Conservation (phyloP, 2,888 invertebrate genomes). For the Dorcus parallelipipedus region DNA sequence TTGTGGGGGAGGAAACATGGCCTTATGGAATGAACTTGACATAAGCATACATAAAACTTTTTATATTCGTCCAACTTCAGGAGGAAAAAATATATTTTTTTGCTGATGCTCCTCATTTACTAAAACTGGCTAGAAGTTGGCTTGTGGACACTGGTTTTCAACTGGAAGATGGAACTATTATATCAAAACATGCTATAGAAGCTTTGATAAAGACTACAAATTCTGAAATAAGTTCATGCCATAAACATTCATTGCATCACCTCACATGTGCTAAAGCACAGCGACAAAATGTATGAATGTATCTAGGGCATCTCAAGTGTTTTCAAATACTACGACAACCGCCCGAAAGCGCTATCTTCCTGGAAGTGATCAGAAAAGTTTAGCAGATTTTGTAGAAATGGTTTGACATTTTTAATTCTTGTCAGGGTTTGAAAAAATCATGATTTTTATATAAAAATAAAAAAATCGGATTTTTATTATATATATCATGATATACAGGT, state of each 20-base stretch:
- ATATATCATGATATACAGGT: no score
- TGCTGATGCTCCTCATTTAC: constrained; percentile 23
- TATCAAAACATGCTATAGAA: constrained; percentile 1
- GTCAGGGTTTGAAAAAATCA: no score
- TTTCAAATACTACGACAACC: constrained; percentile 17
- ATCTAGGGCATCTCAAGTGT: constrained; percentile 23
- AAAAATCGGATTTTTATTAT: no score
- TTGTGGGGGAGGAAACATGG: constrained; percentile 20
- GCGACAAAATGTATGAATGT: constrained; percentile 20
- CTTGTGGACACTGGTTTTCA: constrained; percentile 23
- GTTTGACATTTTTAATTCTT: constrained; percentile 21
- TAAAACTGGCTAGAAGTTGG: constrained; percentile 25
- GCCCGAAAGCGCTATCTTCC: constrained; percentile 1
- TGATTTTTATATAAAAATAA: no score
- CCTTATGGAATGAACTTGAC: constrained; percentile 16
- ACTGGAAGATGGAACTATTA: constrained; percentile 1
- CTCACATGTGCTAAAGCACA: constrained; percentile 19
- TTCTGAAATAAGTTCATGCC: constrained; percentile 18
- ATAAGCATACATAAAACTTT: constrained; percentile 1
- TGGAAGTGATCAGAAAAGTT: not conserved
- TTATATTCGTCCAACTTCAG: constrained; percentile 6
- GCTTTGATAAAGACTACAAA: constrained; percentile 6
- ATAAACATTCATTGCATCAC: constrained; percentile 12
- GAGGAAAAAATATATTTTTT: constrained; percentile 19
- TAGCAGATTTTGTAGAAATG: constrained; percentile 15